Evolutionary conservation across 2,888 invertebrate species (phyloP).

Genomic region (Leptura quadrifasciata): DNA sequence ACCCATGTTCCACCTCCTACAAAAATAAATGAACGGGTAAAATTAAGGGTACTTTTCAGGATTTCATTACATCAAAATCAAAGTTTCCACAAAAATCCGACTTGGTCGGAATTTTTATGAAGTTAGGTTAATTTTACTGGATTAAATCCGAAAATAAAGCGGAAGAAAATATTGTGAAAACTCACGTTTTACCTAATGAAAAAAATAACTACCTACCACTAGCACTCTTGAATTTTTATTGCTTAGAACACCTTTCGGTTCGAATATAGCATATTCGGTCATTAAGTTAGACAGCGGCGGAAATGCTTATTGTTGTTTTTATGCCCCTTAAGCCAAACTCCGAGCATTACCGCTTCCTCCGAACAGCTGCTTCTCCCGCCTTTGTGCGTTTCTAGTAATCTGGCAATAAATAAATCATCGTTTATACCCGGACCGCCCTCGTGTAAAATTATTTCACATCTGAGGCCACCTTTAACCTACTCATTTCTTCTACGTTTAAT

Average conservation of each 20-base stretch:
- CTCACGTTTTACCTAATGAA: too few relatives aligned
- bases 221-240: not conserved
- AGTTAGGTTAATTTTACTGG: too few relatives aligned
- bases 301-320: constrained; percentile 13
- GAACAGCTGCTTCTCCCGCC: not conserved
- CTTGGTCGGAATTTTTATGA: too few relatives aligned
- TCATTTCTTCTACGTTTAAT: constrained; percentile 11
- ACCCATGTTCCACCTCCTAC: too few relatives aligned
- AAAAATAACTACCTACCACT: too few relatives aligned
- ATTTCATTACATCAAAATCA: too few relatives aligned
- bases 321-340: not conserved
- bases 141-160: too few relatives aligned
- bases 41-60: too few relatives aligned
- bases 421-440: not conserved
- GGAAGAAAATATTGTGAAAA: too few relatives aligned
- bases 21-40: too few relatives aligned
- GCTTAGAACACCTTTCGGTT: not conserved
- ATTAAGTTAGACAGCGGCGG: not conserved
- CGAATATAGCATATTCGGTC: not conserved
- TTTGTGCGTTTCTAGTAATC: constrained; percentile 7
- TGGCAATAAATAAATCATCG: constrained; percentile 1
- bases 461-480: constrained; percentile 10
- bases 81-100: too few relatives aligned
- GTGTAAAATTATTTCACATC: constrained; percentile 18
- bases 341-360: constrained; percentile 3